Evolutionary conservation across 2,797 vertebrate species (phyloP).

Genomic region (Rhinatrema bivittatum): DNA sequence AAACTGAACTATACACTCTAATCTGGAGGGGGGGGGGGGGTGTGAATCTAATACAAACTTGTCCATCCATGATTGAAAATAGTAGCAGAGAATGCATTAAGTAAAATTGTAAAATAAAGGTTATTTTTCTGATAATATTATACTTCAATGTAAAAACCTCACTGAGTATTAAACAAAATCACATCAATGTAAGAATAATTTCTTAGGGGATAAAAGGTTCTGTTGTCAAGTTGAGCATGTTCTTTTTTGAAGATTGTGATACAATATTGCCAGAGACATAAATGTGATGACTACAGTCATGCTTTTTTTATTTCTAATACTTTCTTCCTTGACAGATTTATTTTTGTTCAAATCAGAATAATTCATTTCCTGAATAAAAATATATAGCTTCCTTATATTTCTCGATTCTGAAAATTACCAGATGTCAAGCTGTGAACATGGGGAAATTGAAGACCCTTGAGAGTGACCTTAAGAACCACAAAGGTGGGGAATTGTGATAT

Average conservation of each 20-base stretch:
- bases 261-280: slow-evolving; percentile 21
- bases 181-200: slow-evolving; percentile 22
- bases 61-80: no score
- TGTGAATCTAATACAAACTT: no score
- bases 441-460: slow-evolving; percentile 40
- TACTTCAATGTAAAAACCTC: no score
- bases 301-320: slow-evolving; percentile 47
- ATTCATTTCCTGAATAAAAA: slow-evolving; percentile 28
- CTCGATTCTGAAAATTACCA: slow-evolving; percentile 39
- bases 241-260: slow-evolving; percentile 13
- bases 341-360: slow-evolving; percentile 42
- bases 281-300: slow-evolving; percentile 35
- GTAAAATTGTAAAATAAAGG: no score
- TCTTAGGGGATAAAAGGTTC: slow-evolving; percentile 12
- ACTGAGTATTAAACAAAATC: slow-evolving; percentile 47
- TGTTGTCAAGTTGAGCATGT: slow-evolving; percentile 21
- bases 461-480: slow-evolving; percentile 31
- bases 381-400: slow-evolving; percentile 21
- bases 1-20: no score
- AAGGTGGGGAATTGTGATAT: slow-evolving; percentile 15
- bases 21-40: no score
- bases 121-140: no score
- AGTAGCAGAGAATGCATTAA: no score
- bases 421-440: slow-evolving; percentile 21
- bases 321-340: slow-evolving; percentile 43